phyloP scores from a whole-genome alignment of 1,140 invertebrate genomes.

The Pseudoatta argentina region DNA sequence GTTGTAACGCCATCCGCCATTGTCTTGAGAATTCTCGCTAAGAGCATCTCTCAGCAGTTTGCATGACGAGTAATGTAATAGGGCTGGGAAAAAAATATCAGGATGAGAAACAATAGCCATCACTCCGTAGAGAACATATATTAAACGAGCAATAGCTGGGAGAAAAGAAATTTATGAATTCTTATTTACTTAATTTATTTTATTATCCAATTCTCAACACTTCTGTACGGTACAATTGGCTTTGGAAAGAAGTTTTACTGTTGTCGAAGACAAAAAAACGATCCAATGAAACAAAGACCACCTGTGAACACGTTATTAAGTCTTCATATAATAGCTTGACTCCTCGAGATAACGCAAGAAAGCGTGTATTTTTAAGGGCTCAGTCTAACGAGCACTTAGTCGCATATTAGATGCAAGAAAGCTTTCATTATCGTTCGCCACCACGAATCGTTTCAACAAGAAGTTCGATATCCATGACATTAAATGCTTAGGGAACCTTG shows the following conservation, averaged over 20 bases:
- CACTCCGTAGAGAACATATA: not conserved
- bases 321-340: slow-evolving; percentile 41
- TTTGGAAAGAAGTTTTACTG: slow-evolving; percentile 1
- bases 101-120: not conserved
- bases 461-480: slow-evolving; percentile 6
- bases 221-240: no score
- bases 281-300: slow-evolving; percentile 27
- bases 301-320: slow-evolving; percentile 49
- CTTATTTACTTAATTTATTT: not conserved
- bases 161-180: no score
- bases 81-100: not conserved
- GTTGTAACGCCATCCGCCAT: not conserved
- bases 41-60: not conserved
- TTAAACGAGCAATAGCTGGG: not conserved
- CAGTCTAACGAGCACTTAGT: slow-evolving; percentile 62
- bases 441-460: not conserved
- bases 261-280: not conserved
- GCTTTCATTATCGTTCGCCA: slow-evolving; percentile 36
- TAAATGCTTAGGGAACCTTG: not conserved
- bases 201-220: not conserved
- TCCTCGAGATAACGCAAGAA: slow-evolving; percentile 19
- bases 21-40: slow-evolving; percentile 4
- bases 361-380: slow-evolving; percentile 48
- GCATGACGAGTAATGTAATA: not conserved
- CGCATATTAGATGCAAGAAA: slow-evolving; percentile 41